Conservation (phyloP, 2,888 invertebrate species). For the Folsomia manolachei region DNA sequence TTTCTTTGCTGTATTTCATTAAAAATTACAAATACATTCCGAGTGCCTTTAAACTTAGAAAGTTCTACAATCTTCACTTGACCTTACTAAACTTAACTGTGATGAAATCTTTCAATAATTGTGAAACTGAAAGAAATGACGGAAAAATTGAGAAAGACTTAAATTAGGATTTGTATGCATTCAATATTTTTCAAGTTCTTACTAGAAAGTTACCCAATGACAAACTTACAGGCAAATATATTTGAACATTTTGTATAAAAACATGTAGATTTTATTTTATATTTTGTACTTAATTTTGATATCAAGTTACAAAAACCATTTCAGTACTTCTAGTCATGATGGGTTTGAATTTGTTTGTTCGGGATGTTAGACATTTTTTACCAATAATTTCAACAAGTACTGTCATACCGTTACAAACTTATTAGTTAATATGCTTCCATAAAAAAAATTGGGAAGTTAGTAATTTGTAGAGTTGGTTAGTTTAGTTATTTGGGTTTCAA, state of each 20-base stretch:
- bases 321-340: neutral
- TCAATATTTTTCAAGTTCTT: neutral
- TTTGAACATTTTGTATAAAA: conserved; percentile 16
- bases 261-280: conserved; percentile 16
- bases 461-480: no score
- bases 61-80: neutral
- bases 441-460: no score
- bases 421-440: no score
- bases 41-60: neutral
- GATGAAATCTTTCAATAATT: neutral
- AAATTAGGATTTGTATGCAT: no score
- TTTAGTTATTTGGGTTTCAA: no score
- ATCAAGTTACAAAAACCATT: neutral
- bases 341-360: neutral
- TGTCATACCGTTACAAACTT: no score
- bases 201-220: neutral
- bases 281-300: neutral
- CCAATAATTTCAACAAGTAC: no score
- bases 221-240: neutral
- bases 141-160: no score
- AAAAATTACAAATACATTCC: no score
- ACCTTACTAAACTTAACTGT: no score
- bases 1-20: no score
- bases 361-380: no score
- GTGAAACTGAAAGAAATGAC: neutral